Percentiles rank a stretch among this genome's conserved stretches.
Conservation (phyloP, 2,888 invertebrate genomes). For the Drosophila leonis region DNA sequence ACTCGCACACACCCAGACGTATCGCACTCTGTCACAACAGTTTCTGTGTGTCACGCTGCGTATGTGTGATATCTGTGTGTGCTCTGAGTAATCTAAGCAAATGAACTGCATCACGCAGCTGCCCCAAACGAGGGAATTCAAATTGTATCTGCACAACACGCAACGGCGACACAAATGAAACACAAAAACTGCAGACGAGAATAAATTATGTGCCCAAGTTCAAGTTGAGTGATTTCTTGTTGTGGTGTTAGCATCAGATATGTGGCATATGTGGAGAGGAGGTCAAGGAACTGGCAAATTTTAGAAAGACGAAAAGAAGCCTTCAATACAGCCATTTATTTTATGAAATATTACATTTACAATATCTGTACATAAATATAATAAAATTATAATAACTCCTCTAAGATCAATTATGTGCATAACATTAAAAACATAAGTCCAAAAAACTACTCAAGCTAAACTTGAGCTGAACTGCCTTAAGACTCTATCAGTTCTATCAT, state of each 20-base stretch:
- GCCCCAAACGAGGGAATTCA: slow-evolving; percentile 36
- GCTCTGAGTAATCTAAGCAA: slow-evolving; percentile 48
- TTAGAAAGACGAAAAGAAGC: neutral
- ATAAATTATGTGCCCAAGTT: slow-evolving; percentile 19
- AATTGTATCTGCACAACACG: slow-evolving; percentile 42
- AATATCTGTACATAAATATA: neutral
- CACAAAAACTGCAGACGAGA: neutral
- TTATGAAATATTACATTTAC: neutral
- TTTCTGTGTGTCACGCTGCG: slow-evolving; percentile 39
- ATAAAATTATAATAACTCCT: neutral
- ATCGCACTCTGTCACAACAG: slow-evolving; percentile 12
- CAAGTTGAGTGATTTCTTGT: slow-evolving; percentile 6
- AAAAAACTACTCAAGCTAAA: neutral
- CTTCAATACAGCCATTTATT: neutral
- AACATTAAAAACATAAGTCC: neutral
- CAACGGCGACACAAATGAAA: slow-evolving; percentile 5
- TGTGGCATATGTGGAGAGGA: neutral
- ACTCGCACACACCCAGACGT: neutral
- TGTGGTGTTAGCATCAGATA: neutral
- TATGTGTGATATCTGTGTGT: slow-evolving; percentile 44
- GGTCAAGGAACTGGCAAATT: neutral
- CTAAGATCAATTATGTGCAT: neutral
- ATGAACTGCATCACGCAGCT: slow-evolving; percentile 18
- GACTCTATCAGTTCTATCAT: neutral
- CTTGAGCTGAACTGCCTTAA: neutral